A percentile compares a stretch with the other conserved stretches of the same genome.
phyloP scores from a whole-genome alignment of 2,797 vertebrate genomes.

The Margarornis squamiger region DNA sequence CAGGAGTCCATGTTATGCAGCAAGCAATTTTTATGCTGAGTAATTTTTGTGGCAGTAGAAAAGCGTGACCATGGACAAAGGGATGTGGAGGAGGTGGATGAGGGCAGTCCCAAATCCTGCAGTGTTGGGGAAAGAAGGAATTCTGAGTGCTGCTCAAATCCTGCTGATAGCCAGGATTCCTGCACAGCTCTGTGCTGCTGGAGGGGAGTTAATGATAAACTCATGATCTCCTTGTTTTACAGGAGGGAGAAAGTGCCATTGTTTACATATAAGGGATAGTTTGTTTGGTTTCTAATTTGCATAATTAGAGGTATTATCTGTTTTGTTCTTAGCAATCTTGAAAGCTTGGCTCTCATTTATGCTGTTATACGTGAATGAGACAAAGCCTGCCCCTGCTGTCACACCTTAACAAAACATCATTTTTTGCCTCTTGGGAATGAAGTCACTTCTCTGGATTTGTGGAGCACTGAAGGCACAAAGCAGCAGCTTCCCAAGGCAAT shows the following conservation, averaged over 20 bases:
- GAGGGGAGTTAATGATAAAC: background rate
- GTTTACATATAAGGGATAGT: background rate
- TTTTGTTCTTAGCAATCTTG: background rate
- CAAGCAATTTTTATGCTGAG: background rate
- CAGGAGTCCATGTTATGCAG: accelerated
- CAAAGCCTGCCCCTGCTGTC: background rate
- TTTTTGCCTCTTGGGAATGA: background rate
- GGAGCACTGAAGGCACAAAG: background rate
- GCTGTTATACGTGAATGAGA: background rate
- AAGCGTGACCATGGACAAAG: accelerated
- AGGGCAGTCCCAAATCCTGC: background rate
- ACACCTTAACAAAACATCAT: accelerated
- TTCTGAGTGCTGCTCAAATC: background rate
- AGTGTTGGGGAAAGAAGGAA: background rate
- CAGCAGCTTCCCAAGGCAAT: background rate
- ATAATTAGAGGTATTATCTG: background rate
- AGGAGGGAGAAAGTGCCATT: background rate
- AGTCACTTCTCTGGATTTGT: background rate
- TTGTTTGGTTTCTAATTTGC: background rate
- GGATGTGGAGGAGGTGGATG: background rate
- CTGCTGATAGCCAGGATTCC: background rate
- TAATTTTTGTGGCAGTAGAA: background rate
- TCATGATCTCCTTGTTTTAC: background rate
- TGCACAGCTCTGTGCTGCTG: background rate
- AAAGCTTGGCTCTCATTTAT: background rate